phyloP scores from a whole-genome alignment of 2,888 invertebrate species.

The Clunio marinus region DNA sequence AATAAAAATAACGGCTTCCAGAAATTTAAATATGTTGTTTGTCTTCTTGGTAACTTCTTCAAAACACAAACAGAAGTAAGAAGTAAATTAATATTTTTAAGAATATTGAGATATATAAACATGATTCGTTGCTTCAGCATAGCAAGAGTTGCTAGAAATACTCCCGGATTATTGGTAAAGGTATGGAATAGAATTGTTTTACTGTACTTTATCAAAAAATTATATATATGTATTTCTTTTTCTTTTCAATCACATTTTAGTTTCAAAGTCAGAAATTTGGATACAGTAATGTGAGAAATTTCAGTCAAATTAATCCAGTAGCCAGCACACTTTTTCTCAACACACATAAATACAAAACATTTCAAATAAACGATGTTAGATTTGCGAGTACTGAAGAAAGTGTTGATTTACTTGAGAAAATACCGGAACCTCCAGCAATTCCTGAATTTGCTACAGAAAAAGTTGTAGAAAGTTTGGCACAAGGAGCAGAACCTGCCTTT shows the following conservation, averaged over 20 bases:
- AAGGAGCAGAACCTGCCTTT: slow-evolving; percentile 69
- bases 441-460: slow-evolving; percentile 44
- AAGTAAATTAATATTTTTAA: no score
- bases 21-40: no score
- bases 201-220: background rate
- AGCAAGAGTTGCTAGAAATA: slow-evolving; percentile 2
- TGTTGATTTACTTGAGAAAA: slow-evolving; percentile 41
- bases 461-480: slow-evolving; percentile 50
- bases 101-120: background rate
- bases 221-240: background rate
- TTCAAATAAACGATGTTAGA: slow-evolving; percentile 1
- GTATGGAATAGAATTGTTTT: slow-evolving; percentile 13
- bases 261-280: slow-evolving; percentile 1
- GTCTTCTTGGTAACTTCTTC: no score
- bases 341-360: background rate
- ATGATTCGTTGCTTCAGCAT: slow-evolving; percentile 7
- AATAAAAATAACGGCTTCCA: no score
- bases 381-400: slow-evolving; percentile 16
- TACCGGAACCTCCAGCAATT: slow-evolving; percentile 46
- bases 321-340: background rate
- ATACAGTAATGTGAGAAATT: slow-evolving; percentile 24
- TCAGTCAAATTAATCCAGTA: slow-evolving; percentile 18
- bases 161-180: background rate
- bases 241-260: background rate
- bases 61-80: no score